Evolutionary conservation across 23 tunicate genomes (phyloP).

Genomic region (Clavelina lepadiformis): DNA sequence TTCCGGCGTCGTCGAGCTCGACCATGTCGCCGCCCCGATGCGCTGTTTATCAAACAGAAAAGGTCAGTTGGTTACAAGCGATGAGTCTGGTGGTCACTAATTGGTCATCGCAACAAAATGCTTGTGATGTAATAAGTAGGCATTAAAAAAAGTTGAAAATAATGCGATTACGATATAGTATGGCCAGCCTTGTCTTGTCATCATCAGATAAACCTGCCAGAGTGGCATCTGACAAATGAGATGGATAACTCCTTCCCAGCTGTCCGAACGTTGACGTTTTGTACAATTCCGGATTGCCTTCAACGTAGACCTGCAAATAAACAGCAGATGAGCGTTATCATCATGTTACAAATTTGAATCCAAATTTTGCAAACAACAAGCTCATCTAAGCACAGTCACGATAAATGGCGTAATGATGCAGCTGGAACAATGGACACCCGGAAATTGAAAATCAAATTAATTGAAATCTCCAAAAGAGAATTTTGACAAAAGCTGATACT

Average conservation of each 20-base stretch:
- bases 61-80: not conserved
- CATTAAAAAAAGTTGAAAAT: not conserved
- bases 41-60: slow-evolving; percentile 3
- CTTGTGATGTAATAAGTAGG: not conserved
- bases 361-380: no score
- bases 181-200: slow-evolving; percentile 29
- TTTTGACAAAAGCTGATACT: no score
- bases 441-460: no score
- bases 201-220: slow-evolving; percentile 37
- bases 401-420: no score
- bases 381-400: no score
- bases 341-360: no score
- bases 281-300: slow-evolving; percentile 50
- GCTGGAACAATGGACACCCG: no score
- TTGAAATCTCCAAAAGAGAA: no score
- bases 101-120: no score
- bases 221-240: slow-evolving; percentile 22
- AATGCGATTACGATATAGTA: slow-evolving; percentile 8
- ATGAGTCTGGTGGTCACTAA: no score
- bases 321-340: no score
- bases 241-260: slow-evolving; percentile 58
- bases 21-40: slow-evolving; percentile 87
- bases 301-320: slow-evolving; percentile 27
- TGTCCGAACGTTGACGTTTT: slow-evolving; percentile 49
- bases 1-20: slow-evolving; percentile 87